Base-by-base conservation (phyloP, 2,113 vertebrate genomes). In the Oxyura jamaicensis region DNA sequence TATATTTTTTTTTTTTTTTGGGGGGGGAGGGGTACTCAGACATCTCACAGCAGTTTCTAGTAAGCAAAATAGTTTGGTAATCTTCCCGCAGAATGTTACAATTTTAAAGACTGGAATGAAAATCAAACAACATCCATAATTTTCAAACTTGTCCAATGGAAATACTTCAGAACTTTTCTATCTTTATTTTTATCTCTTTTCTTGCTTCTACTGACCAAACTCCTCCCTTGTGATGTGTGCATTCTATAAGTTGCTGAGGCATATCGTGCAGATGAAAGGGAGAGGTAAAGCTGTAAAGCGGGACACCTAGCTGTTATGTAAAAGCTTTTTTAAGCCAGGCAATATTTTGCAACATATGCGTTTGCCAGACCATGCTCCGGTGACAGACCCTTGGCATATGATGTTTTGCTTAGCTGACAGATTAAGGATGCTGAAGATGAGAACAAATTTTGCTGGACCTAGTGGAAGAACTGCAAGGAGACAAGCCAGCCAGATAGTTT, bases 391-490 rank as follows among this genome's bases (percentile, higher is more conserved):
- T 84, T 42, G n/a, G 31, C 0, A 2, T 59, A 35, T 53, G 74
- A 55, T 35, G 2, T 60, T 92, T 78, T 46, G 18, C 62, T 55
- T 90, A 84, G 69, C 48, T 91, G 78, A 75, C 69, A 81, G 5
- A 62, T 53, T 92, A 79, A 92, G 80, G 62, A 83, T 66, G n/a
- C 20, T 78, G 42, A 86, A 91, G 88, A 81, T 73, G 77, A 80
- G 95, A 96, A 77, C 60, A 56, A 86, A 46, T 84, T 82, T 90
- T 91, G 14, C 66, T 92, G 53, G 74, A 95, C 69, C 31, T 44
- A 60, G 53, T 39, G 56, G 29, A 44, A 78, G 80, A 50, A 66
- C 44, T 88, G 71, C 25, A 35, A 89, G 15, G 74, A 84, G 29
- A 53, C 52, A 84, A 75, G 62, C 35, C 81, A 89, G 81, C 15